Base-by-base conservation (phyloP, 2,888 invertebrate species). In the Odontomyia ornata region DNA sequence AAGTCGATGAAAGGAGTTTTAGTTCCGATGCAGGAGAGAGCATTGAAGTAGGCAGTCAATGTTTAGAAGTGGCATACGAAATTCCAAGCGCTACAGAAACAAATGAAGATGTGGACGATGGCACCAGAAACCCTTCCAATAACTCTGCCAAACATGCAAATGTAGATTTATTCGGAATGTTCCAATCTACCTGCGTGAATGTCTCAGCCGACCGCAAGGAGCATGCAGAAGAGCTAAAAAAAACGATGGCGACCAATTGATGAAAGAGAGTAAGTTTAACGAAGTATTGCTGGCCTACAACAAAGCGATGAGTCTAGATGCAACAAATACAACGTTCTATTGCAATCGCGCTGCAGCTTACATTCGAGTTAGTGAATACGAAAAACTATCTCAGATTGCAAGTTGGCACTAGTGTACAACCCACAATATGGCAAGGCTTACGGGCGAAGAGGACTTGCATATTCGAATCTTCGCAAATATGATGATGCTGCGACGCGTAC, bases 361-460 rank as follows among this genome's bases (percentile, higher is more conserved):
- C 85, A 97, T 95, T 84, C 96, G 97, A 84, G 88, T 98, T 80
- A 93, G 93, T 69, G 92, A 95, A 83, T 93, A 96, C 83, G 90
- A 92, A 77, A 89, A 91, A 79, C 98, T 13, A 93, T 99, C 75
- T 91, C 92, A 75, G 99, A 99, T 87, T 98, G 98, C 85, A 92
- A 93, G 82, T 92, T 92, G 62, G 98, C 99, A 4, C 89, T 99
- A 76, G 90, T 91, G 46, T 91, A 98, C 81, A 97, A 99, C 86
- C 93, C 96, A 0, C 91, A 91, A 79, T 99, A 99, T 87, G 93
- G 96, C 82, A 98, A 99, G 88, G 98, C 98, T 2, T 97, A 96
- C 87, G 96, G 97, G 0, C 91, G 98, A 78, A 90, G 98, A 85
- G 98, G 95, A 87, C 85, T 97, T 76, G 97, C 97, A 0, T 93